phyloP scores from a whole-genome alignment of 2,113 vertebrate genomes.

The Mionectes macconnelli region DNA sequence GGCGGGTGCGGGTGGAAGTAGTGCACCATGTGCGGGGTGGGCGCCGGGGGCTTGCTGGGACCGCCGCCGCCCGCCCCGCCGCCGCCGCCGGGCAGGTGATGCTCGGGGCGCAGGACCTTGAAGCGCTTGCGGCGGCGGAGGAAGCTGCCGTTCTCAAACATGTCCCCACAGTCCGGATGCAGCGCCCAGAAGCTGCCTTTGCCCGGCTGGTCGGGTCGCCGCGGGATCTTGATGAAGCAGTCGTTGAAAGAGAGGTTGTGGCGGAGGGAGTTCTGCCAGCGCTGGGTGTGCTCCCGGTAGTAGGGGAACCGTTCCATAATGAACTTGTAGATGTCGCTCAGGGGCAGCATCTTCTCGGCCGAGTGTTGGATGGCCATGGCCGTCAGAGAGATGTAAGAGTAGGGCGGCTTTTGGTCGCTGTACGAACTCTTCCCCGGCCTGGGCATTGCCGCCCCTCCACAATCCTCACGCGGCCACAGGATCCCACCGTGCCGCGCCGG shows the following conservation, averaged over 20 bases:
- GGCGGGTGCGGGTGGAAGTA: constrained; percentile 47
- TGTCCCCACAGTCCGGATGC: constrained; percentile 96
- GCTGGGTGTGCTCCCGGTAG: constrained; percentile 93
- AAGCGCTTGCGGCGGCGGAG: constrained; percentile 95
- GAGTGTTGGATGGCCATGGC: constrained; percentile 98
- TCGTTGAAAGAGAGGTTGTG: constrained; percentile 99
- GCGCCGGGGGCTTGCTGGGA: neutral
- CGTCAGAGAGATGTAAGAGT: constrained; percentile 95
- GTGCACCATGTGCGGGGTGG: constrained; percentile 27
- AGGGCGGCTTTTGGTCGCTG: constrained; percentile 96
- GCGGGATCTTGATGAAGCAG: constrained; percentile 97
- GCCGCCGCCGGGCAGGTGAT: constrained; percentile 60
- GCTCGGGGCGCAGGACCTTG: constrained; percentile 89
- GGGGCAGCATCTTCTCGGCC: constrained; percentile 92
- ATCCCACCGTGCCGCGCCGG: neutral
- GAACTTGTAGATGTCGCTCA: constrained; percentile 98
- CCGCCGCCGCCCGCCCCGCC: neutral
- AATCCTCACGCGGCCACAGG: neutral
- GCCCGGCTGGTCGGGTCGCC: constrained; percentile 94
- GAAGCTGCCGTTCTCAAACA: constrained; percentile 99
- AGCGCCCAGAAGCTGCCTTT: constrained; percentile 99
- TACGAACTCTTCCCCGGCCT: constrained; percentile 96
- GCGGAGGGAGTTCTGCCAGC: constrained; percentile 97
- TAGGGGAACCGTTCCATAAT: constrained; percentile 98
- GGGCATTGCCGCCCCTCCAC: constrained; percentile 77